Conservation (phyloP, 2,113 vertebrate species). For the Reinhardtius hippoglossoides region DNA sequence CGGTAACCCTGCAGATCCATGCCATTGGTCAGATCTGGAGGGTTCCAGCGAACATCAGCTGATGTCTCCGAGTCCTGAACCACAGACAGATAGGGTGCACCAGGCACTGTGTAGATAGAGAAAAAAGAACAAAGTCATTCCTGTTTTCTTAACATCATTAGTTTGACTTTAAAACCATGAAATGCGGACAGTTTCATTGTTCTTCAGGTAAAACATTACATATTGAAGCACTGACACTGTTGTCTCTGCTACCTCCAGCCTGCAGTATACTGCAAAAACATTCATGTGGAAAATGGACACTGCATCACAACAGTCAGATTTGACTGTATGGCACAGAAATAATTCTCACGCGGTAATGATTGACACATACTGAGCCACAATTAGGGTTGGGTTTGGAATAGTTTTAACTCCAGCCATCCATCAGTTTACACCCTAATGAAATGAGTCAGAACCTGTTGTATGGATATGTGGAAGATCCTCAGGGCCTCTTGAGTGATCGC, state of each 20-base stretch:
- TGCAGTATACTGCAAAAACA: neutral
- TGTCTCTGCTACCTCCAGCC: neutral
- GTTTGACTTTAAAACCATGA: neutral
- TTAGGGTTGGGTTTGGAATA: neutral
- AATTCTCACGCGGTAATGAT: no score
- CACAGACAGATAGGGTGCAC: slow-evolving; percentile 90
- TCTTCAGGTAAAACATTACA: neutral
- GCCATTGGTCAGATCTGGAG: slow-evolving; percentile 85
- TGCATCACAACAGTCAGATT: no score
- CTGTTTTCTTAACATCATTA: no score
- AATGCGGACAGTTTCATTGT: neutral
- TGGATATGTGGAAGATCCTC: slow-evolving; percentile 12
- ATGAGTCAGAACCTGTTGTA: slow-evolving; percentile 6
- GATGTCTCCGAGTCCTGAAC: slow-evolving; percentile 88
- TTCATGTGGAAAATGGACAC: no score
- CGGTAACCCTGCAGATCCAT: slow-evolving; percentile 92
- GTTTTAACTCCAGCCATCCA: slow-evolving; percentile 18
- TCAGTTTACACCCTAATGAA: slow-evolving; percentile 8
- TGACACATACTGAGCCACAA: no score
- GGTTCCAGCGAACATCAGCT: slow-evolving; percentile 91
- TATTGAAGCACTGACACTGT: neutral
- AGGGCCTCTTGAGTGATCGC: slow-evolving; percentile 27
- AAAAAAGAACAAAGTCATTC: neutral
- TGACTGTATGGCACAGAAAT: no score
- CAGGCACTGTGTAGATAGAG: slow-evolving; percentile 84